phyloP scores from a whole-genome alignment of 2,888 invertebrate species.

The Cabera pusaria region DNA sequence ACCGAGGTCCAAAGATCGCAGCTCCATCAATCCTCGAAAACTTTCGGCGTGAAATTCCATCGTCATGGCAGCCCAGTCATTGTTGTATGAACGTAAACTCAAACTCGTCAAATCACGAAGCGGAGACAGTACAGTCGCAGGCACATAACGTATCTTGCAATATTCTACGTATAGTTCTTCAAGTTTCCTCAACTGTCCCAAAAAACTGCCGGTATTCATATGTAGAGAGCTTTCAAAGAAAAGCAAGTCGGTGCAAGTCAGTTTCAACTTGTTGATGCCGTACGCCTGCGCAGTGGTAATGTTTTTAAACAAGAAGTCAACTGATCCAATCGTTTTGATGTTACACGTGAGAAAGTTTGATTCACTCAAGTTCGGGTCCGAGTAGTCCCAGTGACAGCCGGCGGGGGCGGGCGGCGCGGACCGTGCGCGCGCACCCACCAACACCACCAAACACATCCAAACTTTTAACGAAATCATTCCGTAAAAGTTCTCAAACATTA shows the following conservation, averaged over 20 bases:
- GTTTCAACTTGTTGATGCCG: slow-evolving; percentile 86
- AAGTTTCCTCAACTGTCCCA: slow-evolving; percentile 86
- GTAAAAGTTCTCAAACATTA: slow-evolving; percentile 71
- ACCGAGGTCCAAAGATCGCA: slow-evolving; percentile 87
- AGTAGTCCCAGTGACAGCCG: slow-evolving; percentile 89
- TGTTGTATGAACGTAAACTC: slow-evolving; percentile 88
- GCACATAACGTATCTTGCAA: slow-evolving; percentile 90
- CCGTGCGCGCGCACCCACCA: slow-evolving; percentile 80
- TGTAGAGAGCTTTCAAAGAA: slow-evolving; percentile 89
- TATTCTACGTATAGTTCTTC: slow-evolving; percentile 89
- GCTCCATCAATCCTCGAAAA: slow-evolving; percentile 87
- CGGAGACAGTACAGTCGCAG: slow-evolving; percentile 87
- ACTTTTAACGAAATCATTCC: slow-evolving; percentile 81
- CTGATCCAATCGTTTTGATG: slow-evolving; percentile 88
- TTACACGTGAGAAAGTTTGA: slow-evolving; percentile 86
- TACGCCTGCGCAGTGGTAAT: slow-evolving; percentile 88
- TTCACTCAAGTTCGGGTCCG: slow-evolving; percentile 81
- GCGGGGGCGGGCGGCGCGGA: slow-evolving; percentile 85
- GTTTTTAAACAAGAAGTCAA: slow-evolving; percentile 87
- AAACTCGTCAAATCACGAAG: slow-evolving; percentile 87
- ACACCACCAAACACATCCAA: slow-evolving; percentile 76
- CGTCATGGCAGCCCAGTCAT: slow-evolving; percentile 91
- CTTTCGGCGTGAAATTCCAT: slow-evolving; percentile 90
- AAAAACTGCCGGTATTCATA: slow-evolving; percentile 84
- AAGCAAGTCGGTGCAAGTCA: slow-evolving; percentile 88